These are phyloP conservation scores for Dasypus novemcinctus DNA, from an alignment of 2,113 vertebrate species.

Conservation along the genomic window DNA sequence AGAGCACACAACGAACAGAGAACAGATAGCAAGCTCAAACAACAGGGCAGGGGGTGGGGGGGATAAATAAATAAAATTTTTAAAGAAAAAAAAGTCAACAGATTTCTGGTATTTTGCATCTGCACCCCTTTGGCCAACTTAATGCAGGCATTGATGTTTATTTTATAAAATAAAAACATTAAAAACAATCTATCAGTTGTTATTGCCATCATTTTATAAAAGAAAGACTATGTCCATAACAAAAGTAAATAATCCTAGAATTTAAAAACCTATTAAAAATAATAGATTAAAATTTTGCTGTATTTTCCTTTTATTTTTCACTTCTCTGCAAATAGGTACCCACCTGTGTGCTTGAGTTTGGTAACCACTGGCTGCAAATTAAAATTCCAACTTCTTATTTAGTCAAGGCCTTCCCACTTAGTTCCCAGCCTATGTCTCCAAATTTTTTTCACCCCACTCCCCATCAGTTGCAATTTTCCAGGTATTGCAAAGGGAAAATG, in stretches of 20 bases:
- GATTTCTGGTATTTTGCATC: no score
- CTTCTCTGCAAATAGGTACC: background rate
- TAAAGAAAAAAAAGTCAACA: no score
- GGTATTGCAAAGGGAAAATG: background rate
- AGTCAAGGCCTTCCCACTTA: background rate
- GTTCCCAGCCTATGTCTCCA: background rate
- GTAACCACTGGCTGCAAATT: background rate
- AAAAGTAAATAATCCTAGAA: background rate
- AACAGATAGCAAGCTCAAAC: no score
- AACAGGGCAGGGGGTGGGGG: no score
- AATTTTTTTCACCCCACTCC: background rate
- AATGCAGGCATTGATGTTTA: background rate
- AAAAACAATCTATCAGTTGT: background rate
- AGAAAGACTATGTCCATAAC: background rate
- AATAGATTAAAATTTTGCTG: background rate
- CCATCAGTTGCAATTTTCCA: background rate
- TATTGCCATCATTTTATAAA: background rate
- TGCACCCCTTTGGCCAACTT: no score
- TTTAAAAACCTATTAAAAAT: background rate
- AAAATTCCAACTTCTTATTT: background rate
- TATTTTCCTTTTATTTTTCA: background rate
- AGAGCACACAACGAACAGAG: no score
- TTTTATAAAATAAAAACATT: background rate
- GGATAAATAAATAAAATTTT: no score
- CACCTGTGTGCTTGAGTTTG: background rate